phyloP scores from a whole-genome alignment of 2,888 invertebrate species.

The Mesorhabditis spiculigera region DNA sequence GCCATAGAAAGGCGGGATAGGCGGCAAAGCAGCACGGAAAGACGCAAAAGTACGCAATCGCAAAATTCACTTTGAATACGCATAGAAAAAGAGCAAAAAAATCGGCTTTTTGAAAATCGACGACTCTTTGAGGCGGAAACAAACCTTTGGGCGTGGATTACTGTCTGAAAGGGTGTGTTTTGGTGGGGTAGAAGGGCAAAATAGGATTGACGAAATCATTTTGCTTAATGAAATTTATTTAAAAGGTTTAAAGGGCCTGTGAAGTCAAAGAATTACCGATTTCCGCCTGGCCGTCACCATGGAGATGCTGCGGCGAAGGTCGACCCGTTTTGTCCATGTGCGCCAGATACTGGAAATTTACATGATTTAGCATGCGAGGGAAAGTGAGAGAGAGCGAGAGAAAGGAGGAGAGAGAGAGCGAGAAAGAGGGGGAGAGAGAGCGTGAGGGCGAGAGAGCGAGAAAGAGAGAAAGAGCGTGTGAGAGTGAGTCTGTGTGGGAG shows the following conservation, averaged over 20 bases:
- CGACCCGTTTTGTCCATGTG: slow-evolving; percentile 2
- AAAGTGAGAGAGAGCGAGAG: no score
- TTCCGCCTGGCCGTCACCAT: slow-evolving; percentile 1
- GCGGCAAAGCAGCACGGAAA: no score
- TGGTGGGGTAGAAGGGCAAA: no score
- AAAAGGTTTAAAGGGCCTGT: background rate
- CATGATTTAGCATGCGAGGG: no score
- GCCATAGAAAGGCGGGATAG: no score
- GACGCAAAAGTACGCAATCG: background rate
- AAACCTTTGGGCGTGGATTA: background rate
- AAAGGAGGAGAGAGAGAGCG: no score
- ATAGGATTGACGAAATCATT: background rate
- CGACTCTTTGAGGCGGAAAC: background rate
- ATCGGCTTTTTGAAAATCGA: background rate
- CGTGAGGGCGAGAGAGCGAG: no score
- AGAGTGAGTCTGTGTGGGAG: no score
- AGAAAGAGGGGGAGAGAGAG: no score
- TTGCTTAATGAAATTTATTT: background rate
- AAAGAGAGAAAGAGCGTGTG: no score
- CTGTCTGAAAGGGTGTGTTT: background rate
- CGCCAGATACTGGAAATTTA: background rate
- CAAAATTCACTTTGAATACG: background rate
- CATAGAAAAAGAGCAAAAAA: background rate
- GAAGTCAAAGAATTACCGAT: background rate
- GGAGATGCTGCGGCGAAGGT: background rate